Conservation (phyloP, 2,888 invertebrate genomes). For the Euspilapteryx auroguttella region DNA sequence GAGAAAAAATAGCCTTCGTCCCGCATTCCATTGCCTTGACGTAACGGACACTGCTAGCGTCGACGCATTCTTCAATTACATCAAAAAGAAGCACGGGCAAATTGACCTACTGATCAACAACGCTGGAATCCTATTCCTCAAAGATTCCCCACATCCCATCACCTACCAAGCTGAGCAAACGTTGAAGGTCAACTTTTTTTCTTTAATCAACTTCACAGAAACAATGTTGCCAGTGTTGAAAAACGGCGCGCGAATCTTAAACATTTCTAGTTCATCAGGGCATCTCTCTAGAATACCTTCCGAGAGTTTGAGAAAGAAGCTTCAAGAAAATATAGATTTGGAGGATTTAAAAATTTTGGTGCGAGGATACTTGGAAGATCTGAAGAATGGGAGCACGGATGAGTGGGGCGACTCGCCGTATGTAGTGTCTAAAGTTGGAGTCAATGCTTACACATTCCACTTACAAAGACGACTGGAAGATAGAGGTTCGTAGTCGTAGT, state of each 20-base stretch:
- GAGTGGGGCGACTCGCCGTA: constrained; percentile 70
- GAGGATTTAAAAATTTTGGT: constrained; percentile 59
- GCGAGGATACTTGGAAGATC: constrained; percentile 64
- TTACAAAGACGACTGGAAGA: constrained; percentile 52
- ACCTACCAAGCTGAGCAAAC: constrained; percentile 29
- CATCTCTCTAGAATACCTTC: constrained; percentile 65
- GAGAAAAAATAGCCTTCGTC: constrained; percentile 39
- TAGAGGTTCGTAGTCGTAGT: constrained; percentile 20
- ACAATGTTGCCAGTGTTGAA: constrained; percentile 68
- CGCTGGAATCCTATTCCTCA: constrained; percentile 59
- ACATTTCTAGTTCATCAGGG: constrained; percentile 73
- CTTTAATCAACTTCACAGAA: constrained; percentile 48
- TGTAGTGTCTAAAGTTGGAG: constrained; percentile 72
- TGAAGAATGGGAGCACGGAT: constrained; percentile 21
- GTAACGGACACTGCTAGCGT: constrained; percentile 63
- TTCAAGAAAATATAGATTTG: constrained; percentile 55
- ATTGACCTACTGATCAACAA: constrained; percentile 76
- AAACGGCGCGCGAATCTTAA: constrained; percentile 70
- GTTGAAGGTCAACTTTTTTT: constrained; percentile 29
- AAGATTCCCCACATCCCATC: constrained; percentile 30
- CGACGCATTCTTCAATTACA: constrained; percentile 44
- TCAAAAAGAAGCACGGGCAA: constrained; percentile 60
- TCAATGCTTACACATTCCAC: constrained; percentile 69
- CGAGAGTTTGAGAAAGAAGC: constrained; percentile 36
- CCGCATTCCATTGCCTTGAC: constrained; percentile 70